These are phyloP conservation scores for Nothoprocta perdicaria DNA, from an alignment of 2,113 vertebrate genomes.

Conservation along the genomic window DNA sequence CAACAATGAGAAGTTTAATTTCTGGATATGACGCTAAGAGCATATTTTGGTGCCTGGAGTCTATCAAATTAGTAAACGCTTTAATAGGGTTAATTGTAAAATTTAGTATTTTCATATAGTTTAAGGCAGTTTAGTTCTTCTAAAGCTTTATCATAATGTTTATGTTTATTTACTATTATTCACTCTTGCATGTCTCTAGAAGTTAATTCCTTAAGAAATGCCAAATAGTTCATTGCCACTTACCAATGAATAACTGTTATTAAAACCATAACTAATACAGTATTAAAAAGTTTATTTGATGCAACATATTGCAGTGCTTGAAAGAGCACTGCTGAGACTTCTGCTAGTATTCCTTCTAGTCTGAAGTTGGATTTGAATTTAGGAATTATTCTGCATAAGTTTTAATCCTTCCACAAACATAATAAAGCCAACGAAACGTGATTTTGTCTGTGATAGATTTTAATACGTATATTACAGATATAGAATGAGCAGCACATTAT, in stretches of 20 bases:
- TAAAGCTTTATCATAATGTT: not conserved
- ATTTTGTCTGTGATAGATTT: conserved; percentile 46
- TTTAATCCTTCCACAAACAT: not conserved
- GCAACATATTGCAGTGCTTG: not conserved
- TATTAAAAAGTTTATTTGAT: not conserved
- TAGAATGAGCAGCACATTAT: conserved; percentile 24
- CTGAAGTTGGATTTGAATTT: not conserved
- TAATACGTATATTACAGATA: conserved; percentile 40
- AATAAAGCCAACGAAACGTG: not conserved
- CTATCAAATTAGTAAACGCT: not conserved
- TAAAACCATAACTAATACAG: not conserved
- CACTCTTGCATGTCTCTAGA: not conserved
- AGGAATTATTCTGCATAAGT: not conserved
- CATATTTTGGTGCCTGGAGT: not conserved
- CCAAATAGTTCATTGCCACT: not conserved
- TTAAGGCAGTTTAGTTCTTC: not conserved
- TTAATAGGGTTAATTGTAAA: not conserved
- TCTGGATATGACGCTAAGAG: not conserved
- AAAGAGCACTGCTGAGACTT: not conserved
- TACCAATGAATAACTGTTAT: not conserved
- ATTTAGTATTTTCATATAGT: not conserved
- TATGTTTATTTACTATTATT: not conserved
- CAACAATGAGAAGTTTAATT: not conserved
- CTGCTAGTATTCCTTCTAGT: not conserved
- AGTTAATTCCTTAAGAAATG: not conserved